Conservation (phyloP, 2,888 invertebrate species). For the Ormyrus nitidulus region DNA sequence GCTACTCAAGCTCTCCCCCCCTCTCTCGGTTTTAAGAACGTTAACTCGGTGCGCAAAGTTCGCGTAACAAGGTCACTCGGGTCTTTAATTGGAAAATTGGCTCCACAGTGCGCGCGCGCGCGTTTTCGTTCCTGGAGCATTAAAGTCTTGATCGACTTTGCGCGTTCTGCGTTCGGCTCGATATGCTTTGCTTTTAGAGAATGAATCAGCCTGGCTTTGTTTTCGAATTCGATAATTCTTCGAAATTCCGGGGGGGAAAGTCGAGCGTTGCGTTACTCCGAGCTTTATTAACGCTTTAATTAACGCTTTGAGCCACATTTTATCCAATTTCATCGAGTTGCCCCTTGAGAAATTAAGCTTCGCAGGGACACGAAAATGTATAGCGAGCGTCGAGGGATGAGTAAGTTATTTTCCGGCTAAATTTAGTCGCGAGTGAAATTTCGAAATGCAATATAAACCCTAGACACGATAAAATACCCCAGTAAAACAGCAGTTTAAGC, state of each 20-base stretch:
- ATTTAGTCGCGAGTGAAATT: conserved; percentile 2
- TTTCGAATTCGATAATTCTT: too few species aligned
- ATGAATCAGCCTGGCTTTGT: too few species aligned
- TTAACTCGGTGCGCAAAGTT: background rate
- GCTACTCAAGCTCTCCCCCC: too few species aligned
- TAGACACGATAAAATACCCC: background rate
- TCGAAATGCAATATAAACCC: background rate
- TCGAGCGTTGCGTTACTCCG: background rate
- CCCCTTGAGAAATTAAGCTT: conserved; percentile 11
- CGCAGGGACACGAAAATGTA: background rate
- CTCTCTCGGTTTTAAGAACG: conserved; percentile 7
- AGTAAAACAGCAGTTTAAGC: background rate
- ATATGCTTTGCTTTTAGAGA: too few species aligned
- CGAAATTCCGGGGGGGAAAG: background rate
- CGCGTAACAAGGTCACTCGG: conserved; percentile 35
- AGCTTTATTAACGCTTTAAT: background rate
- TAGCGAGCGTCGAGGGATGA: background rate
- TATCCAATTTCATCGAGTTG: background rate
- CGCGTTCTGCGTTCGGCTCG: conserved; percentile 8
- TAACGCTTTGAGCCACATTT: background rate
- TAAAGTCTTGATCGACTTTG: conserved; percentile 28
- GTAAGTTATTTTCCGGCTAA: background rate
- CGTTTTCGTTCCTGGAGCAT: conserved; percentile 30
- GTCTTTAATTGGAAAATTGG: conserved; percentile 50
- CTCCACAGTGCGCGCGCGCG: conserved; percentile 23